Conservation (phyloP, 1,140 invertebrate genomes). For the Pemphigus obesinymphae region DNA sequence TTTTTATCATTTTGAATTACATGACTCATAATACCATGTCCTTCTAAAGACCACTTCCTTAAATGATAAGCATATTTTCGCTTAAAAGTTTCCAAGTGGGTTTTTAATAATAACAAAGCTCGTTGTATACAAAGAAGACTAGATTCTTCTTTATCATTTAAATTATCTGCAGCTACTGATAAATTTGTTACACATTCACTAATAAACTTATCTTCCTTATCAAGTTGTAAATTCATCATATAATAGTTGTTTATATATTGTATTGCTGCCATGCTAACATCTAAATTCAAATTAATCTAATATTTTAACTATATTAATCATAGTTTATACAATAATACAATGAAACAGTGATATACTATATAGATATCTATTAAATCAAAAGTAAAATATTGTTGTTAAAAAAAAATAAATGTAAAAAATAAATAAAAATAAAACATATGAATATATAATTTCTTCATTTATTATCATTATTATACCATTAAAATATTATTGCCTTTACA, state of each 20-base stretch:
- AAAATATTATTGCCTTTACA: too few species aligned
- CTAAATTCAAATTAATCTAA: slow-evolving; percentile 49
- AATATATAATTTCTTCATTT: too few species aligned
- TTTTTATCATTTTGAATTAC: slow-evolving; percentile 59
- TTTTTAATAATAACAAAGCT: slow-evolving; percentile 78
- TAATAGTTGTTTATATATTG: slow-evolving; percentile 91
- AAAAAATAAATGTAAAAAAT: neutral
- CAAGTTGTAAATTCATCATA: slow-evolving; percentile 84
- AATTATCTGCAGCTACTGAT: slow-evolving; percentile 68
- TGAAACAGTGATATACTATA: neutral
- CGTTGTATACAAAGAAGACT: slow-evolving; percentile 83
- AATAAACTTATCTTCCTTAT: slow-evolving; percentile 87
- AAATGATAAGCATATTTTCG: slow-evolving; percentile 82
- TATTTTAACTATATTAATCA: neutral
- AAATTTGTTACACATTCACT: slow-evolving; percentile 86
- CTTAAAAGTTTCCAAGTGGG: slow-evolving; percentile 87
- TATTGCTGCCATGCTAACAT: slow-evolving; percentile 89
- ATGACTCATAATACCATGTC: slow-evolving; percentile 69
- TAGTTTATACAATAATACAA: neutral
- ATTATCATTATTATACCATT: too few species aligned
- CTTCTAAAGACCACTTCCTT: slow-evolving; percentile 76
- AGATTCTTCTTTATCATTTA: slow-evolving; percentile 67
- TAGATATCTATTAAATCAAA: neutral
- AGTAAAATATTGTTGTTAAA: neutral
- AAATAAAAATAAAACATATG: neutral